Conservation (phyloP, 2,113 vertebrate genomes). For the Marmota flaviventris region DNA sequence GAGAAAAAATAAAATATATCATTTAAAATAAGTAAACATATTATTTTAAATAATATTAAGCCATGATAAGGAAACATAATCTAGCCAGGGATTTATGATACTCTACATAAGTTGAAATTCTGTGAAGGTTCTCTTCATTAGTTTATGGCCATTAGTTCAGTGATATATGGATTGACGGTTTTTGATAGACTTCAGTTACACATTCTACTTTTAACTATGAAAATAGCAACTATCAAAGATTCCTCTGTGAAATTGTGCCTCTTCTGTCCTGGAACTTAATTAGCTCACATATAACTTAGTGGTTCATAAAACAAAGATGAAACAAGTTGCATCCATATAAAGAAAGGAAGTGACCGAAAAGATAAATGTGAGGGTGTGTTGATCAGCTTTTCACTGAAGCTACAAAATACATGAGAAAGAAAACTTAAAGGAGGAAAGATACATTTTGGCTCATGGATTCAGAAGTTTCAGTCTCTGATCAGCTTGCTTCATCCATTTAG, state of each 20-base stretch:
- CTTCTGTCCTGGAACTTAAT: neutral
- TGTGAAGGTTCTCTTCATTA: neutral
- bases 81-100: neutral
- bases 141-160: neutral
- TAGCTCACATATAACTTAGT: neutral
- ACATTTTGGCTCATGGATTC: too few relatives aligned
- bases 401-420: too few relatives aligned
- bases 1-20: neutral
- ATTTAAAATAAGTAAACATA: neutral
- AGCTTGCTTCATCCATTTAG: too few relatives aligned
- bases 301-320: neutral
- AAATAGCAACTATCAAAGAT: neutral
- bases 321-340: neutral
- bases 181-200: neutral
- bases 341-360: neutral
- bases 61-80: neutral
- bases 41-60: neutral
- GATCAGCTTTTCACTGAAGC: too few relatives aligned
- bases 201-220: neutral
- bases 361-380: neutral
- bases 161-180: neutral
- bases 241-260: neutral
- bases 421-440: too few relatives aligned
- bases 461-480: too few relatives aligned
- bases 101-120: neutral